Base-by-base conservation (phyloP, 2,113 vertebrate genomes). In the Glaucomys volans region DNA sequence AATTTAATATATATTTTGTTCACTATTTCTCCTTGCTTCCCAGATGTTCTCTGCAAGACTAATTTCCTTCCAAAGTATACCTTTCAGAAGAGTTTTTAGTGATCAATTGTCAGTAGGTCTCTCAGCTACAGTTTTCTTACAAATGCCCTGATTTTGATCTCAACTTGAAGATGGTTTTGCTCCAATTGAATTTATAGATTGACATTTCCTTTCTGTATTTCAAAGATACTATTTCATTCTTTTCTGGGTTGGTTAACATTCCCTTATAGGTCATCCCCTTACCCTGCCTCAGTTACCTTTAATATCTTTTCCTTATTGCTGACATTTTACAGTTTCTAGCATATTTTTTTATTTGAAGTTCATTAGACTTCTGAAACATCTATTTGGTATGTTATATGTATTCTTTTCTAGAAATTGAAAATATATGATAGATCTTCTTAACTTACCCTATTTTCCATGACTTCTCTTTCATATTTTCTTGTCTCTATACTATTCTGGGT, bases 201-300 rank as follows among this genome's bases (percentile, higher is more conserved):
- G 17, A 84, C 4, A 77, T 90, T 82, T 90, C 89, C 54, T 84
- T 97, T 83, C 37, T 91, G 1, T 57, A 40, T 42, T 90, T 95
- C 62, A 85, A 67, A 92, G 2, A 32, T 35, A 59, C 47, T 81
- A 37, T 79, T 66, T 28, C 44, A 6, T 35, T 82, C 14, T 69
- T 82, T 75, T 85, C 26, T 79, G 62, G 11, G 8, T 69, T 93
- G 50, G 72, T 57, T 79, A 52, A 18, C 14, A 66, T 74, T 87
- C 8, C 44, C 42, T 64, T 54, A 57, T 37, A 40, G 40, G 4
- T 28, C 87, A 64, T 87, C 18, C 3, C 4, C 20, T 11, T 5
- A 30, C 8, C n/a, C n/a, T 6, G 13, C 14, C 10, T 8, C 5
- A 30, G 4, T 69, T 40, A 28, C 35, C 54, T 81, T 76, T 52